A percentile compares a stretch with the other conserved stretches of the same genome.
Conservation (phyloP, 2,113 vertebrate genomes). For the Genyomyrus donnyi region DNA sequence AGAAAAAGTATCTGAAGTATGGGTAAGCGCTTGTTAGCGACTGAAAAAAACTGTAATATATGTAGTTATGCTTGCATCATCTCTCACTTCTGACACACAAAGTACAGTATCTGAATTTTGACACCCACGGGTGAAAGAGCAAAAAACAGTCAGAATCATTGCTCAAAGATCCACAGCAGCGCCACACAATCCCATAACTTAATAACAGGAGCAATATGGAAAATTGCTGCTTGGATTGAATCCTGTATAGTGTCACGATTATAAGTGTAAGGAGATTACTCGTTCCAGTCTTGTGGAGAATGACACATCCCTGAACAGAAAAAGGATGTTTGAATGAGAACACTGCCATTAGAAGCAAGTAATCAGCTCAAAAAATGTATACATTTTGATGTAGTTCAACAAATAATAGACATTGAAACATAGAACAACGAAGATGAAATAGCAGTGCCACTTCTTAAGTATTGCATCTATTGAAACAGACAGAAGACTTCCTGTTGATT, state of each 20-base stretch:
- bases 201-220: background rate
- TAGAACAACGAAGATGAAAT: background rate
- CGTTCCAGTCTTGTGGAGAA: background rate
- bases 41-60: too few species aligned
- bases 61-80: background rate
- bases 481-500: constrained; percentile 3
- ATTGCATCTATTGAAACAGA: background rate
- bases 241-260: background rate
- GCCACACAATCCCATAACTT: background rate
- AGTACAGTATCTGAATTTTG: background rate
- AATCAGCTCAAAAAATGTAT: too few species aligned
- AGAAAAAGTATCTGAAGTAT: too few species aligned
- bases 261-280: background rate
- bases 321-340: background rate
- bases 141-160: background rate
- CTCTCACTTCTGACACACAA: background rate
- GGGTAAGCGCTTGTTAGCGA: too few species aligned
- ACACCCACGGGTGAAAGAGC: background rate
- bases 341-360: background rate
- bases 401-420: background rate
- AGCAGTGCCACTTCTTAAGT: background rate
- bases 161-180: background rate
- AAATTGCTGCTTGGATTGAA: background rate
- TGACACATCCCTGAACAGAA: background rate
- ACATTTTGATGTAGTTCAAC: background rate